Conservation (phyloP, 2,888 invertebrate species). For the Drosophila nr. fundita region DNA sequence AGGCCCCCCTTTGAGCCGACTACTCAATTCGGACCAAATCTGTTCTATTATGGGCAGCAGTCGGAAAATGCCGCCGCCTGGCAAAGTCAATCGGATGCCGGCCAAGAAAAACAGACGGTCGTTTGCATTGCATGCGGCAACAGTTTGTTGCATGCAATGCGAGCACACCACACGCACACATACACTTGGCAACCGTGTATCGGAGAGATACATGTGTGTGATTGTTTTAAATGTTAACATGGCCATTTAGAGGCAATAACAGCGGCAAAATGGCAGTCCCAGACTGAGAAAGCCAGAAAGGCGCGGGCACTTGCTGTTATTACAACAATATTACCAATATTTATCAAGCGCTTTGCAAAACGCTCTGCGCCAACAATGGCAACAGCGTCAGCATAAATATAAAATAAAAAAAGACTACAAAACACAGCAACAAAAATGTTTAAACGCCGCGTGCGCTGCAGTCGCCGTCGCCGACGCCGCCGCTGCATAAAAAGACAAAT, state of each 20-base stretch:
- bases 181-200: conserved; percentile 23
- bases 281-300: conserved; percentile 68
- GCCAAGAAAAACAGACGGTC: conserved; percentile 52
- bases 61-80: conserved; percentile 48
- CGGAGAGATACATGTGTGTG: conserved; percentile 68
- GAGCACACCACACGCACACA: conserved; percentile 22
- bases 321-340: conserved; percentile 80
- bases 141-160: conserved; percentile 67
- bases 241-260: conserved; percentile 81
- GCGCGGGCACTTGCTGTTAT: conserved; percentile 77
- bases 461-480: conserved; percentile 44
- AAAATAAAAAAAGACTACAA: conserved; percentile 9
- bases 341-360: conserved; percentile 71
- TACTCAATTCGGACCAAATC: conserved; percentile 67
- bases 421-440: conserved; percentile 37
- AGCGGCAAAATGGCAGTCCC: conserved; percentile 79
- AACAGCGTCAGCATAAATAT: conserved; percentile 73
- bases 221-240: conserved; percentile 80
- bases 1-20: conserved; percentile 39
- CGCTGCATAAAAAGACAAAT: conserved; percentile 80
- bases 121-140: conserved; percentile 66
- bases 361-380: conserved; percentile 65
- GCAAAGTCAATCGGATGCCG: conserved; percentile 58
- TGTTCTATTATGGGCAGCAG: conserved; percentile 70
- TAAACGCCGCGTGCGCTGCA: conserved; percentile 65